Evolutionary conservation across 2,888 invertebrate genomes (phyloP), one percentile per base, ranked within the genome.

Genomic region (Drosophila mimetica): DNA sequence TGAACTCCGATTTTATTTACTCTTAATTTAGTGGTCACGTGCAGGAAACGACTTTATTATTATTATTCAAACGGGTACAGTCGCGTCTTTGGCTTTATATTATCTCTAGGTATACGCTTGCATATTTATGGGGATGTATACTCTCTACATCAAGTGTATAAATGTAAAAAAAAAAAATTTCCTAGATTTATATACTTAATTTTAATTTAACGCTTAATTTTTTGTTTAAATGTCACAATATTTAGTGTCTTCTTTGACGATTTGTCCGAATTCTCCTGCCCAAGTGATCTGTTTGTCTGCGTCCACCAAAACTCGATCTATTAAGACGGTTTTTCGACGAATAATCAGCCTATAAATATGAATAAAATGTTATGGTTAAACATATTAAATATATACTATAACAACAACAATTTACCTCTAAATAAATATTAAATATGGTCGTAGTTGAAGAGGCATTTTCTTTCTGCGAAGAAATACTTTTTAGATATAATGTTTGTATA

Each of bases 21-120:
- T 52, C 25, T 57, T 67, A 57, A 60, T 71, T 60, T 71, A 14
- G 22, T 36, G 16, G 58, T n/a, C 46, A 67, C 70, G 58, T 67
- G 70, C 70, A 13, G 8, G 8, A 16, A 53, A 32, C 28, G 32
- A 50, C 32, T 67, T 18, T 16, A 51, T 42, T 51, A 51, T 42
- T 51, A 28, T 44, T 44, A 13, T n/a, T 30, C 11, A 30, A 1
- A 11, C 9, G 2, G 0, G 69, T 69, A 50, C 70, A 53, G 41
- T 69, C 50, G 34, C 16, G 50, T 16, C 20, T n/a, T 5, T 18
- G 13, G 7, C 14, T n/a, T 7, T 4, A 0, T 2, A 2, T 1
- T 16, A 8, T 5, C 37, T 39, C 4, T 3, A 2, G 0, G 25
- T 25, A 3, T n/a, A 55, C 2, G 18, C 20, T 42, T 34, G 64